Evolutionary conservation across 2,113 vertebrate genomes (phyloP), one percentile per base, ranked within the genome.

Genomic region (Ictalurus punctatus): DNA sequence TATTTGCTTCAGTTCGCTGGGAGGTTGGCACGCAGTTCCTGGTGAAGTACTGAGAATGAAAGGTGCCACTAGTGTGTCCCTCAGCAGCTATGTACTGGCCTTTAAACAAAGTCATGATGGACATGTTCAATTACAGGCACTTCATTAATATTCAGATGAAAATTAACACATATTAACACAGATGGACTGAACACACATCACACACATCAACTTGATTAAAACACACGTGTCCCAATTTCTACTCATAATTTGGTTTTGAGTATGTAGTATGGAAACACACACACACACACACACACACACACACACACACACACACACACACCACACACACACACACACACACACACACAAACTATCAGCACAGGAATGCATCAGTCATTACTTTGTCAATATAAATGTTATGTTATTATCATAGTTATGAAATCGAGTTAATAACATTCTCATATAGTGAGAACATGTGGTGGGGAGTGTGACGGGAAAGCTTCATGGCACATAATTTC

Each of bases 131-230:
- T 91, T 92, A 90, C 71, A 86, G 87, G 65, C 63, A 56, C 87
- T 87, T 89, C 89, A 90, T 91, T 90, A 91, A 91, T 90, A 92
- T 91, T 92, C 89, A 91, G 86, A 91, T 87, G 63, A 84, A 85
- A 90, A 92, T 92, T 91, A 92, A 90, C 88, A 88, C 37, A 59
- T 83, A 86, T 59, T 82, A 80, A 80, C 78, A 56, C 88, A 91
- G 88, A 90, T 63, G 69, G 86, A 88, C 89, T 92, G 89, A 92
- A 89, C 85, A 87, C 37, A 78, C 67, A 84, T 84, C 89, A 27
- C 67, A 67, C n/a, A 76, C 63, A 27, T 82, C 71, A 56, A 54
- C 71, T 78, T 69, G 59, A 76, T 78, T 85, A 76, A 88, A 83
- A 89, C 85, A 79, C 69, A 58, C 78, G 87, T 65, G 73, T 80